Conservation (phyloP, 2,888 invertebrate genomes). For the Sphaerophoria rueppellii region DNA sequence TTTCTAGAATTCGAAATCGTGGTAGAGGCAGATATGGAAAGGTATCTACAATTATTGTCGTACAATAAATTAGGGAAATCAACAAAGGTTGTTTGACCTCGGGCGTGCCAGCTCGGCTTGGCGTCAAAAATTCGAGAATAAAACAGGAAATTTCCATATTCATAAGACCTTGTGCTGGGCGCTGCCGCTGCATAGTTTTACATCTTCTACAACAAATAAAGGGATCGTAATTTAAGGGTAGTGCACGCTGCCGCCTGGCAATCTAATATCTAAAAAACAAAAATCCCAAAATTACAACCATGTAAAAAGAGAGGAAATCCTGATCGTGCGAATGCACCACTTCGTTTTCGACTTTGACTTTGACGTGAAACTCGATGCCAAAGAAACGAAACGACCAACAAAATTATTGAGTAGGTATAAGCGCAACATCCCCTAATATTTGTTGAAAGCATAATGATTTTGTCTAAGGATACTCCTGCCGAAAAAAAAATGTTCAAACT, state of each 20-base stretch:
- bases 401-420: slow-evolving; percentile 39
- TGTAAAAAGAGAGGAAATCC: slow-evolving; percentile 57
- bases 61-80: slow-evolving; percentile 43
- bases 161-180: slow-evolving; percentile 40
- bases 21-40: background rate
- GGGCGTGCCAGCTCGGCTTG: background rate
- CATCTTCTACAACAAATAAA: slow-evolving; percentile 18
- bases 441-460: slow-evolving; percentile 40
- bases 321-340: slow-evolving; percentile 53
- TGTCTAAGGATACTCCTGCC: slow-evolving; percentile 62
- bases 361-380: background rate
- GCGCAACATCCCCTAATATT: slow-evolving; percentile 70
- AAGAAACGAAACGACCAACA: slow-evolving; percentile 33
- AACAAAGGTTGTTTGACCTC: slow-evolving; percentile 63
- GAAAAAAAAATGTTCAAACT: slow-evolving; percentile 47
- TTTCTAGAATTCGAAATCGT: slow-evolving; percentile 56
- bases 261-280: slow-evolving; percentile 29
- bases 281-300: slow-evolving; percentile 49
- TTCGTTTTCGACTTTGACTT: background rate
- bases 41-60: background rate
- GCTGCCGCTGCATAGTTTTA: slow-evolving; percentile 61
- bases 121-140: slow-evolving; percentile 39
- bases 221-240: slow-evolving; percentile 55
- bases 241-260: slow-evolving; percentile 34
- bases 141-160: slow-evolving; percentile 62